Evolutionary conservation across 2,888 invertebrate species (phyloP).

Genomic region (Ectemnius cavifrons): DNA sequence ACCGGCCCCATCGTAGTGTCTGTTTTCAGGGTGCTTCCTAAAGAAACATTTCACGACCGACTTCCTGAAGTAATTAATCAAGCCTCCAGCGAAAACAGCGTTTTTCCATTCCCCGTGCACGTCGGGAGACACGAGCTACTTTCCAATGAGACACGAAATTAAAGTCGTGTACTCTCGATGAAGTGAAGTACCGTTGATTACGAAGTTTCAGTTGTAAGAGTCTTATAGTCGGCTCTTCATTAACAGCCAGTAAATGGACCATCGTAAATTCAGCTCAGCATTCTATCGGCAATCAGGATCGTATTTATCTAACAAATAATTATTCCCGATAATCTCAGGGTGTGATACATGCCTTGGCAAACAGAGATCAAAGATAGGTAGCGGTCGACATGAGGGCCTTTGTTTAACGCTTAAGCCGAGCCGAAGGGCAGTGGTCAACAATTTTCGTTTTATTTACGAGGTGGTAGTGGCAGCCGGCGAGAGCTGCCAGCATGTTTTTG

Average conservation of each 20-base stretch:
- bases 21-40: slow-evolving; percentile 63
- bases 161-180: too few species aligned
- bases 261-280: slow-evolving; percentile 66
- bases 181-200: too few species aligned
- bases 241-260: slow-evolving; percentile 66
- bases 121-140: too few species aligned
- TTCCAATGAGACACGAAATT: too few species aligned
- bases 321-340: slow-evolving; percentile 73
- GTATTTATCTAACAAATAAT: slow-evolving; percentile 77
- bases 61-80: slow-evolving; percentile 68
- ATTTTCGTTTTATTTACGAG: slow-evolving; percentile 76
- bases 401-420: slow-evolving; percentile 68
- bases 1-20: slow-evolving; percentile 19
- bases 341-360: slow-evolving; percentile 71
- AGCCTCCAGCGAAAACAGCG: not conserved
- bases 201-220: too few species aligned
- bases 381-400: slow-evolving; percentile 68
- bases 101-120: too few species aligned
- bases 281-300: slow-evolving; percentile 69
- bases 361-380: slow-evolving; percentile 73
- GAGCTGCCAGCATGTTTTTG: slow-evolving; percentile 17
- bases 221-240: slow-evolving; percentile 50
- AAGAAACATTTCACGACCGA: slow-evolving; percentile 64
- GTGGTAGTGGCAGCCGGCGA: slow-evolving; percentile 43
- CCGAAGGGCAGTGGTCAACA: slow-evolving; percentile 69